Percentiles rank a stretch among this genome's conserved stretches.
These are phyloP conservation scores for Avahi laniger DNA, from an alignment of 2,797 vertebrate species.

Conservation along the genomic window DNA sequence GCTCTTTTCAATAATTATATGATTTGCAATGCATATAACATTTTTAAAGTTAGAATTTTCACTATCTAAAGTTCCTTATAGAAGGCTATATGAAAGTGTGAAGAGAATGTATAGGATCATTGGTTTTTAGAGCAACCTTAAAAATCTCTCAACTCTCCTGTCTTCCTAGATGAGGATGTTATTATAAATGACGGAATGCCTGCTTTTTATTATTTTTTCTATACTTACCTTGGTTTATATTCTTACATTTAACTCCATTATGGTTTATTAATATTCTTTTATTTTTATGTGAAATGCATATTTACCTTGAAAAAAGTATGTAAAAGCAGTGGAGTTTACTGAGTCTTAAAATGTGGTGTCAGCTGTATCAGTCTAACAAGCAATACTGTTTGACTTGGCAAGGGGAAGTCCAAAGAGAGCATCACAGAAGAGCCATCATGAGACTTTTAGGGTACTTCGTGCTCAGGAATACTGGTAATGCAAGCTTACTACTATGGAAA, in stretches of 20 bases:
- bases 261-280: not conserved
- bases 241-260: not conserved
- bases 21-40: not conserved
- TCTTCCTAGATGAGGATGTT: not conserved
- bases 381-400: not conserved
- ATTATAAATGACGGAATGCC: not conserved
- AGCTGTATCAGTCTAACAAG: not conserved
- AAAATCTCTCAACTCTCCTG: not conserved
- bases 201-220: not conserved
- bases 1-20: not conserved
- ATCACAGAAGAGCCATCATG: not conserved
- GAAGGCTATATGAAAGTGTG: not conserved
- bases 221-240: not conserved
- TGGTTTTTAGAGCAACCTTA: not conserved
- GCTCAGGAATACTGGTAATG: not conserved
- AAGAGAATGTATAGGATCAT: not conserved
- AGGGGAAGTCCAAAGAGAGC: not conserved
- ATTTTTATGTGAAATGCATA: not conserved
- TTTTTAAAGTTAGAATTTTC: conserved; percentile 6
- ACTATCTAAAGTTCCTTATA: not conserved
- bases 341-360: not conserved
- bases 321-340: not conserved
- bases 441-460: not conserved
- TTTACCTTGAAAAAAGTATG: not conserved
- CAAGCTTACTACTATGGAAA: not conserved